Evolutionary conservation across 2,113 vertebrate species (phyloP).

Genomic region (Heliornis fulica): DNA sequence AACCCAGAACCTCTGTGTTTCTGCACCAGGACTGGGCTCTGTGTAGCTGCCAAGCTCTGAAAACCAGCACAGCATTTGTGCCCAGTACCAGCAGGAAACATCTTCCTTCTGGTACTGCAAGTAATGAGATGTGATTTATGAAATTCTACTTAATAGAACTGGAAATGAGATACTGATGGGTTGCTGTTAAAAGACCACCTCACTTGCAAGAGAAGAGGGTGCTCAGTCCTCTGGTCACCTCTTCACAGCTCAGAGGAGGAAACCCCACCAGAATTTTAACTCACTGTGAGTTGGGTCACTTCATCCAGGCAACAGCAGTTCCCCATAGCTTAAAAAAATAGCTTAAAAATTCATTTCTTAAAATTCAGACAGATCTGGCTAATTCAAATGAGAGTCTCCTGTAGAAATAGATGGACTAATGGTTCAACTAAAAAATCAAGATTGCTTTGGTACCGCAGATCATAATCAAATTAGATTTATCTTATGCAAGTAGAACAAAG

Average conservation of each 20-base stretch:
- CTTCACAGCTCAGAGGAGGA: not conserved
- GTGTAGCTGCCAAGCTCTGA: conserved; percentile 8
- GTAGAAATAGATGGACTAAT: not conserved
- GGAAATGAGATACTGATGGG: conserved; percentile 30
- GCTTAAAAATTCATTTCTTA: too few relatives aligned
- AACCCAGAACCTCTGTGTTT: not conserved
- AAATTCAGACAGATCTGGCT: not conserved
- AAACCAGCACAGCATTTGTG: conserved; percentile 21
- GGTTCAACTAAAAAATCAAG: not conserved
- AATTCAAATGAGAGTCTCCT: not conserved
- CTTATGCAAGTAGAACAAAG: not conserved
- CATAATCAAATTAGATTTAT: conserved; percentile 35
- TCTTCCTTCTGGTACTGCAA: conserved; percentile 29
- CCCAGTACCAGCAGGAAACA: conserved; percentile 45
- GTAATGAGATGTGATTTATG: conserved; percentile 9
- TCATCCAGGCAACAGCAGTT: not conserved
- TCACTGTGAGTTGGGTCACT: not conserved
- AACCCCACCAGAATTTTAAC: conserved; percentile 1
- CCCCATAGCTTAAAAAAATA: not conserved
- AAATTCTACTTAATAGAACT: conserved; percentile 23
- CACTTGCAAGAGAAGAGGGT: not conserved
- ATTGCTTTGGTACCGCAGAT: not conserved
- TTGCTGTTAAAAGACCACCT: conserved; percentile 27
- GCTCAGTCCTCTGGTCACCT: not conserved
- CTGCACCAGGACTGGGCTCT: not conserved